Evolutionary conservation across 1,140 invertebrate species (phyloP).

Genomic region (Drosophila setifemur): DNA sequence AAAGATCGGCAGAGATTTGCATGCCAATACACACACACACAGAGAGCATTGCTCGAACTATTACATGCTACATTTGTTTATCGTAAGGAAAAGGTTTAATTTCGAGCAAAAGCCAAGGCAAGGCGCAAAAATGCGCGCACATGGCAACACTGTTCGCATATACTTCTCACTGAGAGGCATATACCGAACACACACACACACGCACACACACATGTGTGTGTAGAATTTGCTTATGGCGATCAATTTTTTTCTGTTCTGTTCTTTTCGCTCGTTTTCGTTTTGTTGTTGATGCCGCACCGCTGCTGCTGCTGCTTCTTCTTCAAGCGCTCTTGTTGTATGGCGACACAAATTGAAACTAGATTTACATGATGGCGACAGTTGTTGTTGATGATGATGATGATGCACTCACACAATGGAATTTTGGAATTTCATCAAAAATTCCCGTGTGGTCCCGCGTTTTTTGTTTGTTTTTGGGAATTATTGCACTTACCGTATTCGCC

Average conservation of each 20-base stretch:
- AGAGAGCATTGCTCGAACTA: constrained; percentile 3
- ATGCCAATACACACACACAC: constrained; percentile 14
- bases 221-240: constrained; percentile 79
- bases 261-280: not conserved
- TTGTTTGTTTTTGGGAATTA: not conserved
- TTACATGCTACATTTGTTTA: constrained; percentile 34
- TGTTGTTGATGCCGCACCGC: constrained; percentile 46
- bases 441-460: constrained; percentile 67
- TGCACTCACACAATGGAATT: constrained; percentile 12
- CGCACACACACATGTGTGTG: constrained; percentile 38
- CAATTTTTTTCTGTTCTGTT: constrained; percentile 60
- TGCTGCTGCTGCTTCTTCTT: constrained; percentile 38
- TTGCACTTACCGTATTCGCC: constrained; percentile 89
- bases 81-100: constrained; percentile 27
- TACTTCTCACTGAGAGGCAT: constrained; percentile 33
- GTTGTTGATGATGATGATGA: constrained; percentile 23
- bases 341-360: constrained; percentile 70
- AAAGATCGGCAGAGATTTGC: constrained; percentile 30
- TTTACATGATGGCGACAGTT: constrained; percentile 71
- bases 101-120: constrained; percentile 49
- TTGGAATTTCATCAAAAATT: constrained; percentile 22
- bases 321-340: constrained; percentile 31
- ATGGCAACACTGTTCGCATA: constrained; percentile 68
- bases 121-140: constrained; percentile 74
- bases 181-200: constrained; percentile 19